Evolutionary conservation across 2,113 vertebrate species (phyloP).

Genomic region (Proteles cristata): DNA sequence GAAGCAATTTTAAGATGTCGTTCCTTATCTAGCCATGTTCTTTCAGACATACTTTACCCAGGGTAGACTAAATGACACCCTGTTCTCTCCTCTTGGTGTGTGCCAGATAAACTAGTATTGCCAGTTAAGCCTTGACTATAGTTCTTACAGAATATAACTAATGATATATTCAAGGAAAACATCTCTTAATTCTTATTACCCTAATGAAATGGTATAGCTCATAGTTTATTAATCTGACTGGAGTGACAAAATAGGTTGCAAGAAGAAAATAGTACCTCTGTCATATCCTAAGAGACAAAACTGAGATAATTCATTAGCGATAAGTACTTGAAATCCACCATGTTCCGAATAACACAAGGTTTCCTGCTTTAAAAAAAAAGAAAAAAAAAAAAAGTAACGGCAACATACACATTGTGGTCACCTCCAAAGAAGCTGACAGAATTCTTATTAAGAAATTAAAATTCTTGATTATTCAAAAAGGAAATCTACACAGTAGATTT

Average conservation of each 20-base stretch:
- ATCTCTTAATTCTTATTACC: conserved; percentile 57
- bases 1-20: conserved; percentile 53
- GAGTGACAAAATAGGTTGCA: neutral
- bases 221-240: conserved; percentile 49
- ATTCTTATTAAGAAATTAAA: conserved; percentile 11
- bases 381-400: neutral
- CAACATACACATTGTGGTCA: neutral
- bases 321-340: conserved; percentile 39
- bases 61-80: neutral
- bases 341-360: neutral
- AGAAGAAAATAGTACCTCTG: neutral
- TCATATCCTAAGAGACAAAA: conserved; percentile 8
- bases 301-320: conserved; percentile 24
- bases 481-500: conserved; percentile 20
- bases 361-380: neutral
- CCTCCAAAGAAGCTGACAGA: neutral
- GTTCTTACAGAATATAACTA: neutral
- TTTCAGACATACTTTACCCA: neutral
- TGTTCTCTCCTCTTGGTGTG: neutral
- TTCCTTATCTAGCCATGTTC: conserved; percentile 31
- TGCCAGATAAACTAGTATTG: neutral
- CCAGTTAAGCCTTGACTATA: neutral
- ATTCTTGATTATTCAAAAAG: conserved; percentile 34
- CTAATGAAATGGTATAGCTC: conserved; percentile 40
- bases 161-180: conserved; percentile 53